Percentiles rank a stretch among this genome's conserved stretches.
These are phyloP conservation scores for Enteromius mattozi DNA, from an alignment of 2,797 vertebrate species.

Conservation along the genomic window DNA sequence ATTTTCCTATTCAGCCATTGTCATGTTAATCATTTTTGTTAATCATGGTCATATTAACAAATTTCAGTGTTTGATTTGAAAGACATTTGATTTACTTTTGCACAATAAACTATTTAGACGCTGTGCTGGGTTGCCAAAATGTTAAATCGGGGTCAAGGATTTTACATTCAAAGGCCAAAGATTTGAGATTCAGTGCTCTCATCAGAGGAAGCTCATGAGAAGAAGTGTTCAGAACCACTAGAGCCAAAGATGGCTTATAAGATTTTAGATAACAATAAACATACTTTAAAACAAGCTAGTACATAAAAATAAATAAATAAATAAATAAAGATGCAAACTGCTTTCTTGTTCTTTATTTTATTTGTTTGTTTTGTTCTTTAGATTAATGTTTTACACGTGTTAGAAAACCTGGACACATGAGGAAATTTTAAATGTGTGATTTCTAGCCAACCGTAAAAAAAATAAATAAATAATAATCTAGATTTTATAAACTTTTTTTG, in stretches of 20 bases:
- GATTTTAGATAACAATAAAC: not conserved
- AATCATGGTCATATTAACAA: not conserved
- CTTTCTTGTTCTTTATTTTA: not conserved
- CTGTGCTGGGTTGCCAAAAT: not conserved
- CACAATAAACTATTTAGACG: not conserved
- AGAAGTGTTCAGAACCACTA: not conserved
- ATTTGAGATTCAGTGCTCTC: not conserved
- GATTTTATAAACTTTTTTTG: not conserved
- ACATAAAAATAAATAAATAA: not conserved
- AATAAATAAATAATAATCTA: too few relatives aligned
- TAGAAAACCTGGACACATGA: not conserved
- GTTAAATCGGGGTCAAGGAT: not conserved
- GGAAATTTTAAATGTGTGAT: not conserved
- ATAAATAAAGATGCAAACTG: not conserved
- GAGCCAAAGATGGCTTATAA: not conserved
- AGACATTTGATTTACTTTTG: slow-evolving; percentile 3
- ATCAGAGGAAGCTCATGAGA: not conserved
- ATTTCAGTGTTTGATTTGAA: not conserved
- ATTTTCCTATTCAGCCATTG: not conserved
- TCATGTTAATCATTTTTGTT: slow-evolving; percentile 11
- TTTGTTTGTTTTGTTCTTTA: not conserved
- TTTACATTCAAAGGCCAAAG: not conserved
- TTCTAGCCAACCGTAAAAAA: not conserved
- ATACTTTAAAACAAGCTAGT: not conserved
- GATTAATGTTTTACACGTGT: not conserved